Base-by-base conservation (phyloP, 1,140 invertebrate genomes). In the Orussus abietinus region DNA sequence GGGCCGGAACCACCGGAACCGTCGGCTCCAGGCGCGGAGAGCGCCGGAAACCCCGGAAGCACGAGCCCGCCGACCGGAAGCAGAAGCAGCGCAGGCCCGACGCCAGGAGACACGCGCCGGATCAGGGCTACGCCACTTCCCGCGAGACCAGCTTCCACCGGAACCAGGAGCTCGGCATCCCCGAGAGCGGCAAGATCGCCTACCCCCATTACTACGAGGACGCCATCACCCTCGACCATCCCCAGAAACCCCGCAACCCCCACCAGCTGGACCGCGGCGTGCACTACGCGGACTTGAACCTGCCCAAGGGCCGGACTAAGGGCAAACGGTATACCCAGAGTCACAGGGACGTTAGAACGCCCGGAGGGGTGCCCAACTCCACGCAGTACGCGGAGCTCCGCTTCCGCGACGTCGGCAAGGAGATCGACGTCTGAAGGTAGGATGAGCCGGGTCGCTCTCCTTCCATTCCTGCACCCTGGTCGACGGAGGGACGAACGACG, bases 381-480 rank as follows among this genome's bases (percentile, higher is more conserved):
- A 83, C 80, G 57, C 83, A 87, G 63, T 85, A 87, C 60, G 80
- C 83, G 29, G 83, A 84, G 52, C 77, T 88, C 45, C 84, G 84
- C 69, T 88, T 88, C 69, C 83, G 85, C 62, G 85, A 87, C 62
- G 75, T 82, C 45, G 80, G 80, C 55, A 78, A 81, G 60, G 81
- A 83, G 66, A 87, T 89, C 56, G 85, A 88, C 68, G 85, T 88
- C 57, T 89, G 67, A 77, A 66, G 64, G 65, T 68, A 60, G 51
- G 63, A 51, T n/a, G 17, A 38, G 25, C 22, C 5, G 18, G 34
- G 12, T 36, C 14, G 19, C 20, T 13, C 18, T 35, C 7, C 5
- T 35, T 35, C 22, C 18, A 13, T 21, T 19, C 18, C 11, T 4
- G 10, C 37, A 38, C 14, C 25, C n/a, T n/a, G n/a, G n/a, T n/a